Percentiles rank a stretch among this genome's conserved stretches.
Evolutionary conservation across 2,797 vertebrate genomes (phyloP).

Genomic region (Gymnodraco acuticeps): DNA sequence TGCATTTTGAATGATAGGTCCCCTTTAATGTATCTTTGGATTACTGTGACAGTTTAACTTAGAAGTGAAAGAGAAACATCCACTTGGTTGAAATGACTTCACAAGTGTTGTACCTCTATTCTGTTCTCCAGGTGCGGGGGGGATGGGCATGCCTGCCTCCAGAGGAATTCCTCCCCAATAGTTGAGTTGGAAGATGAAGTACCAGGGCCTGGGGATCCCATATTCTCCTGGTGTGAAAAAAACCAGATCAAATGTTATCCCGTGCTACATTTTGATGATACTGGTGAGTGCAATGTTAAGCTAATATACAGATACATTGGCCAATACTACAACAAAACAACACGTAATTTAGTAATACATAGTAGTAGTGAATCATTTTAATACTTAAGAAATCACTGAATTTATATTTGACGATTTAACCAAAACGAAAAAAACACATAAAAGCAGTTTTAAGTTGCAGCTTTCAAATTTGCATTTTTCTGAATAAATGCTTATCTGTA

Average conservation of each 20-base stretch:
- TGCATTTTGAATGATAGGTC: too few species aligned
- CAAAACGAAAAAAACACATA: not conserved
- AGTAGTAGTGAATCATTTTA: too few species aligned
- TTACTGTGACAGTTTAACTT: not conserved
- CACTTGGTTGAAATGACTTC: not conserved
- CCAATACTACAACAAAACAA: not conserved
- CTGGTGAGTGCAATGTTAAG: not conserved
- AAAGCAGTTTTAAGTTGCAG: not conserved
- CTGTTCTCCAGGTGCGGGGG: conserved; percentile 60
- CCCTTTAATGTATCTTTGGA: not conserved
- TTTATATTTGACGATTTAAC: not conserved
- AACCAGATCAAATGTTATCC: not conserved
- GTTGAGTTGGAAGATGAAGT: conserved; percentile 90
- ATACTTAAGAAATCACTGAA: not conserved
- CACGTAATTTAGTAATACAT: too few species aligned
- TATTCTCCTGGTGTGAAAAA: conserved; percentile 86
- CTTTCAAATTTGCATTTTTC: not conserved
- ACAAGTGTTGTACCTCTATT: conserved; percentile 74
- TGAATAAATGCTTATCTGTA: not conserved
- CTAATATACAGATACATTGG: not conserved
- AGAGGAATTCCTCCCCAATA: conserved; percentile 88
- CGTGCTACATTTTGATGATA: not conserved
- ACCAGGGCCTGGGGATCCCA: conserved; percentile 92
- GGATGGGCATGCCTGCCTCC: conserved; percentile 75
- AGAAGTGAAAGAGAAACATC: not conserved